Evolutionary conservation across 2,113 vertebrate genomes (phyloP), one percentile per base, ranked within the genome.

Genomic region (Marmota flaviventris): DNA sequence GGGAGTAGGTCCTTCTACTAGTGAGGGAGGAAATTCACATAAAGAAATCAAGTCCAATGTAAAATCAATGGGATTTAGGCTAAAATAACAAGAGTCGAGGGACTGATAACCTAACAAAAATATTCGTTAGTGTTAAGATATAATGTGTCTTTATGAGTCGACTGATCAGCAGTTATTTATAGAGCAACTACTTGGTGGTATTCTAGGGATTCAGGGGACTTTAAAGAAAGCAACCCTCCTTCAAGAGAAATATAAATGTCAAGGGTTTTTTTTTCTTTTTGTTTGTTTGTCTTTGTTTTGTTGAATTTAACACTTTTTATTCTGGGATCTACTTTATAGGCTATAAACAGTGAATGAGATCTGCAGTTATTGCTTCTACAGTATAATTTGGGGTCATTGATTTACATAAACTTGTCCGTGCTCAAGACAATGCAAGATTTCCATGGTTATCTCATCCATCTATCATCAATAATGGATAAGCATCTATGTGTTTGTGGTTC

Each of bases 21-120:
- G 58, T 20, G 42, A 87, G 32, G 67, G 32, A 89, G 69, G 86
- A 93, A 91, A 82, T 85, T 73, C 92, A 75, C 73, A 75, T 77
- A 84, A 91, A 79, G 67, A 86, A 72, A 79, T 93, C 37, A 89
- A 70, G 56, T 45, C n/a, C 77, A 45, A 51, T 42, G 76, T 78
- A 92, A 94, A 92, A 85, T 24, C 85, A 63, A 1, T 85, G 56
- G 25, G 51, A 85, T 89, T 91, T 93, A 53, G 48, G 84, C 16
- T 56, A 69, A 69, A 90, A 58, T 86, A 63, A 82, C 45, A 45
- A 83, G n/a, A 69, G 51, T 61, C 73, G 51, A 48, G 56, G 53
- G 76, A 61, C 69, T 13, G 25, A 69, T 75, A 73, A 42, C 56
- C 16, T 87, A 79, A 81, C 76, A 91, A 72, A 84, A 85, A 69